These are phyloP conservation scores for Bombyx huttoni DNA, from an alignment of 2,888 invertebrate genomes.

Conservation along the genomic window DNA sequence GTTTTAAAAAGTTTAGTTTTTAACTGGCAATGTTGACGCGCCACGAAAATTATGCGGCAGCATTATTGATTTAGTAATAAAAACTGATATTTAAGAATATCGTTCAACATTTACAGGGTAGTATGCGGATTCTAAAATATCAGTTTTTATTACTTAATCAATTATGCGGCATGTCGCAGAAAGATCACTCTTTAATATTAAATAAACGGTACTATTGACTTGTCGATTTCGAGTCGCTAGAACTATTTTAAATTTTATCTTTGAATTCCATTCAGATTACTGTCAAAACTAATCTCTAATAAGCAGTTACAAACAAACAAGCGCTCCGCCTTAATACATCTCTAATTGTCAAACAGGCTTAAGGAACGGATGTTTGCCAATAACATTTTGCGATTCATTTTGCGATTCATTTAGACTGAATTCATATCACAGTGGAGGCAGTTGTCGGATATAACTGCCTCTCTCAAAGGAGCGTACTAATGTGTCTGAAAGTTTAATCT, in stretches of 20 bases:
- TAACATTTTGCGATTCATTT: conserved; percentile 8
- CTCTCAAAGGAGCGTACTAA: conserved; percentile 28
- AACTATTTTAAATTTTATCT: not conserved
- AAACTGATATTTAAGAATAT: not conserved
- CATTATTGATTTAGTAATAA: conserved; percentile 9
- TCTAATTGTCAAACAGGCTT: not conserved
- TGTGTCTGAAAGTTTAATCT: conserved; percentile 25
- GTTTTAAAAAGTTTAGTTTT: conserved; percentile 22
- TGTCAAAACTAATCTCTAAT: not conserved
- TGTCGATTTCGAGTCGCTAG: not conserved
- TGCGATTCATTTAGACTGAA: conserved; percentile 7
- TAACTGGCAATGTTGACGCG: conserved; percentile 18
- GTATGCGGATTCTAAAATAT: not conserved
- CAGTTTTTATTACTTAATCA: too few relatives aligned
- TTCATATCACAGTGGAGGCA: conserved; percentile 15
- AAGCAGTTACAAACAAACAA: not conserved
- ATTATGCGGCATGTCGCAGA: too few relatives aligned
- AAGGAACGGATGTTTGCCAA: conserved; percentile 5
- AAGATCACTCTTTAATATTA: too few relatives aligned
- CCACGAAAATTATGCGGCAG: conserved; percentile 7
- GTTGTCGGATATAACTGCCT: conserved; percentile 35
- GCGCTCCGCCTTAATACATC: not conserved
- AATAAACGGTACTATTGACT: not conserved
- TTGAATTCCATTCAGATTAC: not conserved
- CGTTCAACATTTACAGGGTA: not conserved